Evolutionary conservation across 2,888 invertebrate species (phyloP), one percentile per base, ranked within the genome.

Genomic region (Euzophera pinguis): DNA sequence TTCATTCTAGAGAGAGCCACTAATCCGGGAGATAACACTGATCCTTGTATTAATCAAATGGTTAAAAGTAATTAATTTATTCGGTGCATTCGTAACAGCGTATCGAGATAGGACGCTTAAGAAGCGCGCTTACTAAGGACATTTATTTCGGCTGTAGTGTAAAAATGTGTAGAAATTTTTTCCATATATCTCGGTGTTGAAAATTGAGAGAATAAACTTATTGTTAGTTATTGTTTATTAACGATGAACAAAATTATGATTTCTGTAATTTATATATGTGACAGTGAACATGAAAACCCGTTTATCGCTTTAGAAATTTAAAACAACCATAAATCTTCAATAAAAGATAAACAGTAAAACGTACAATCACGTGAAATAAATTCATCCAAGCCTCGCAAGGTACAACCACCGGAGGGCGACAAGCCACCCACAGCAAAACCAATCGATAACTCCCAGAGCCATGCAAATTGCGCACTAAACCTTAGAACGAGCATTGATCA

Each of bases 51-150:
- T 84, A 82, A 84, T 85, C 84, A 81, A 74, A 74, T 71, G 77
- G 71, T 76, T 80, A 75, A 77, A 78, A 82, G 79, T 73, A 80
- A 78, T 84, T 81, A 82, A 82, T 85, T 84, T 82, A 84, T 81
- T 77, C 78, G 74, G 76, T 75, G 74, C 76, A 67, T 65, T 74
- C 69, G 71, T 72, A 77, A 78, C 78, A 47, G 69, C 69, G 65
- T 69, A 76, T 75, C 71, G 67, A 69, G 73, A 72, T 78, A 75
- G 29, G 12, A 6, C 13, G 12, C 14, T 45, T 34, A 32, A 32
- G 48, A 48, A 34, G 47, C 16, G 22, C 22, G 22, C 22, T 22
- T 5, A 22, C 22, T 5, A 5, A 2, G 22, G 22, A 22, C 22
- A 22, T 22, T 22, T 22, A 3, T 22, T 22, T 22, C 22, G 22